Conservation (phyloP, 2,888 invertebrate genomes). For the Polydrusus cervinus region DNA sequence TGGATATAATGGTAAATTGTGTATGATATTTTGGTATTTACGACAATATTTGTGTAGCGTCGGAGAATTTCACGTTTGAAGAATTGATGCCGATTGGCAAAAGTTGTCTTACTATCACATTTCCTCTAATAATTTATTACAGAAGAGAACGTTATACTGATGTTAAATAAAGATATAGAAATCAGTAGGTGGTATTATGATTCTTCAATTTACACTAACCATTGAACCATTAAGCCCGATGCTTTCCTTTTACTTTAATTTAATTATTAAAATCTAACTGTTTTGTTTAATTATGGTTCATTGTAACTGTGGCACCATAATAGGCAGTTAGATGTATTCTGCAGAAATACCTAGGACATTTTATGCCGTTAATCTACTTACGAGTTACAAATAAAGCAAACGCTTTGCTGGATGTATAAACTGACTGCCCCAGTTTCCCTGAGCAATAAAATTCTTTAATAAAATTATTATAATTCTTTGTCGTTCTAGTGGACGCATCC, state of each 20-base stretch:
- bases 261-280: constrained; percentile 22
- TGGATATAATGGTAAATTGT: too few species aligned
- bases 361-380: constrained; percentile 18
- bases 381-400: constrained; percentile 13
- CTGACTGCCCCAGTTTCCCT: constrained; percentile 9
- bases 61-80: too few species aligned
- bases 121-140: background rate
- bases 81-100: too few species aligned
- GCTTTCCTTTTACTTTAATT: constrained; percentile 1
- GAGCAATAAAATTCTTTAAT: constrained; percentile 22
- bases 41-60: too few species aligned
- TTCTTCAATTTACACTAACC: background rate
- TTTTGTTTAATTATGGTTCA: constrained; percentile 1
- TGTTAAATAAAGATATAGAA: background rate
- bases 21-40: too few species aligned
- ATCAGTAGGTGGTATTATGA: constrained; percentile 6
- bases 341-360: background rate
- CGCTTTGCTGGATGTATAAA: constrained; percentile 5
- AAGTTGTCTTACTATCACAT: background rate
- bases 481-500: constrained; percentile 1
- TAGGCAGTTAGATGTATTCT: background rate
- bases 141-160: background rate
- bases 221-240: constrained; percentile 8
- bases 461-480: constrained; percentile 28
- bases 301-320: constrained; percentile 10